Evolutionary conservation across 2,888 invertebrate genomes (phyloP).

Genomic region (Cerastis rubricosa): DNA sequence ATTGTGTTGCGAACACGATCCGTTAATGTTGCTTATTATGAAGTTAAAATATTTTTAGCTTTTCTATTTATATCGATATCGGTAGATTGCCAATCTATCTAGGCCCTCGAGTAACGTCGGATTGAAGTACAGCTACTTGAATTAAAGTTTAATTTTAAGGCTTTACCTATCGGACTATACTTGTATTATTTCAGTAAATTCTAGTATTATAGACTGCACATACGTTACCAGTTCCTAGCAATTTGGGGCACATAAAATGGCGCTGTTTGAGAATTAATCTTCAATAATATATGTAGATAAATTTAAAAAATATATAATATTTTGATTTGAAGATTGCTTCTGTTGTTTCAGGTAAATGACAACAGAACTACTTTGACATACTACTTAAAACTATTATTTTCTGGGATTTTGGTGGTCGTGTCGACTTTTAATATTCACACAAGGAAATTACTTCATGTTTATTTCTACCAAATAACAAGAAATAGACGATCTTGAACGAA

Average conservation of each 20-base stretch:
- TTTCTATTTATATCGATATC: background rate
- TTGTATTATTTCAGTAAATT: background rate
- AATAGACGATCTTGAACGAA: background rate
- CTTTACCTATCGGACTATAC: no score
- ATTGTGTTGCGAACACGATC: background rate
- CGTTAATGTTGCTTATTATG: background rate
- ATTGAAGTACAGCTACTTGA: background rate
- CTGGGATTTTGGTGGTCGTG: background rate
- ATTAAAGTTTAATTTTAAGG: background rate
- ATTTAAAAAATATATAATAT: background rate
- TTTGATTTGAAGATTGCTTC: background rate
- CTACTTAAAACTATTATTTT: background rate
- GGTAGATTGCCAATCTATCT: background rate
- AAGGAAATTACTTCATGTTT: background rate
- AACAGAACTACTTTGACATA: background rate
- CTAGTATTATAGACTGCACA: constrained; percentile 25
- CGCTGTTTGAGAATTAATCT: constrained; percentile 15
- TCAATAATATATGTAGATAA: background rate
- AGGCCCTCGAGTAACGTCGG: background rate
- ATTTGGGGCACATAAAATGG: constrained; percentile 40
- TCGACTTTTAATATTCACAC: background rate
- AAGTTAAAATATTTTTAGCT: background rate
- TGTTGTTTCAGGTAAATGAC: background rate
- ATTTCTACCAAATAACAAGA: background rate
- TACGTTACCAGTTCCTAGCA: constrained; percentile 2